Evolutionary conservation across 1,140 invertebrate genomes (phyloP).

Genomic region (Drosophila malerkotliana): DNA sequence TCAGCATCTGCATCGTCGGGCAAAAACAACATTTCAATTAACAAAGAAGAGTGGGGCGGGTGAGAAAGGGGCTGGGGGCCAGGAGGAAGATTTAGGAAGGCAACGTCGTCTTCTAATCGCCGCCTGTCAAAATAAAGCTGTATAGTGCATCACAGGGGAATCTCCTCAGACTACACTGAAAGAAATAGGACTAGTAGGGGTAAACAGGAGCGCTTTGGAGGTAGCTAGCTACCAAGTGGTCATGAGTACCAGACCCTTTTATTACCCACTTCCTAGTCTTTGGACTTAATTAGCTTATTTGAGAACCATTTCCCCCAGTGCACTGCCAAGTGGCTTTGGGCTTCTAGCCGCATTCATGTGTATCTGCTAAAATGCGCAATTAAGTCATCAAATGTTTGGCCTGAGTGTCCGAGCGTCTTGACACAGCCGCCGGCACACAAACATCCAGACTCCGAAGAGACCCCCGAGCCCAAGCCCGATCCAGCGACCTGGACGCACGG

Average conservation of each 20-base stretch:
- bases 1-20: constrained; percentile 35
- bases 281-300: neutral
- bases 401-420: constrained; percentile 60
- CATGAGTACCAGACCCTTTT: no score
- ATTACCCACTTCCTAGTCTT: neutral
- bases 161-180: constrained; percentile 15
- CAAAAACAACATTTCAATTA: constrained; percentile 75
- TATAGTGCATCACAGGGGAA: constrained; percentile 29
- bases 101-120: constrained; percentile 58
- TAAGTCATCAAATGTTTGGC: constrained; percentile 76
- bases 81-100: constrained; percentile 8
- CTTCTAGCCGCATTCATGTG: constrained; percentile 43
- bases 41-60: constrained; percentile 28
- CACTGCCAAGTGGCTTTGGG: constrained; percentile 8
- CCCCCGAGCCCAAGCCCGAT: neutral
- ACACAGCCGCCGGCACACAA: constrained; percentile 22
- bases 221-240: no score
- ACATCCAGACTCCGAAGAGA: neutral
- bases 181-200: neutral
- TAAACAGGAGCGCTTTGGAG: no score
- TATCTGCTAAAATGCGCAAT: constrained; percentile 76
- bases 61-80: constrained; percentile 3
- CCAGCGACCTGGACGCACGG: no score
- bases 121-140: constrained; percentile 75
- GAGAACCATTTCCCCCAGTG: constrained; percentile 22